phyloP scores from a whole-genome alignment of 2,113 vertebrate genomes.

The Mesitornis unicolor region DNA sequence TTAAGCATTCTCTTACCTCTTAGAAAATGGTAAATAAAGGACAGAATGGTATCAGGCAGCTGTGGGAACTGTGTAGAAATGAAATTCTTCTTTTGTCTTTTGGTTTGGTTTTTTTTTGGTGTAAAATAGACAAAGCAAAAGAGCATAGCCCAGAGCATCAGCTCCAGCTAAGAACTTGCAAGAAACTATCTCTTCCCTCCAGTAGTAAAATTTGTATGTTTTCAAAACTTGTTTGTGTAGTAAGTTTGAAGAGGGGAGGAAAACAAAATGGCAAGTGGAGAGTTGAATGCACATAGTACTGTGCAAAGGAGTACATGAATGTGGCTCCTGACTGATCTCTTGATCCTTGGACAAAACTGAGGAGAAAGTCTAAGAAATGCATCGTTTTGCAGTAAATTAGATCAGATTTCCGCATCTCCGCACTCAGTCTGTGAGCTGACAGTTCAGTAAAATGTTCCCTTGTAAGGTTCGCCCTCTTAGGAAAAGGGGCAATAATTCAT shows the following conservation, averaged over 20 bases:
- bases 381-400: constrained; percentile 85
- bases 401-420: constrained; percentile 81
- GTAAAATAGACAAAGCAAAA: neutral
- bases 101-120: neutral
- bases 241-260: neutral
- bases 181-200: neutral
- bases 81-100: too few species aligned
- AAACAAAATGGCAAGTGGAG: neutral
- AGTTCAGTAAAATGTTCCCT: constrained; percentile 85
- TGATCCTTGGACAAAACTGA: constrained; percentile 70
- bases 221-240: neutral
- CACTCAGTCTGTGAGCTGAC: constrained; percentile 83
- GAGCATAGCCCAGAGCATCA: neutral
- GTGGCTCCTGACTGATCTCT: constrained; percentile 63
- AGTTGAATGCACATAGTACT: neutral
- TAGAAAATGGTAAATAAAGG: neutral
- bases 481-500: constrained; percentile 94
- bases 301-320: neutral
- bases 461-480: constrained; percentile 84
- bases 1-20: neutral
- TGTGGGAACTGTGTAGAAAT: neutral
- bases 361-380: constrained; percentile 77
- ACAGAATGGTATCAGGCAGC: neutral
- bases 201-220: neutral
- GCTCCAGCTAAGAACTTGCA: neutral